Evolutionary conservation across 92 coral and sea anemone species (phyloP).

Genomic region (Siderastrea siderea): DNA sequence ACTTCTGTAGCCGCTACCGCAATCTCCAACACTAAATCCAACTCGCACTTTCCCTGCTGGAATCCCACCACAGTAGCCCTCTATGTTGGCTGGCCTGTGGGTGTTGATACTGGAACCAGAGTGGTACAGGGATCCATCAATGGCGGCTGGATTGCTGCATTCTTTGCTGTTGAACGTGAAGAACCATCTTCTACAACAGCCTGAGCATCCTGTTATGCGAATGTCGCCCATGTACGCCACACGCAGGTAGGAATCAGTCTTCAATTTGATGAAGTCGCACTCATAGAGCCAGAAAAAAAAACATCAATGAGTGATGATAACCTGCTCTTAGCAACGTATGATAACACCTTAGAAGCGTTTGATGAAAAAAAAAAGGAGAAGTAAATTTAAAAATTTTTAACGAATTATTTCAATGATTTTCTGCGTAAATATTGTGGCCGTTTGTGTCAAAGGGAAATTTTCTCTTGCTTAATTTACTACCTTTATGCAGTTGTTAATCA

Average conservation of each 20-base stretch:
- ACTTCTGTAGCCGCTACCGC: neutral
- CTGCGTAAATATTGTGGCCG: no score
- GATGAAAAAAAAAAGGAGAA: no score
- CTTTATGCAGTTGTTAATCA: no score
- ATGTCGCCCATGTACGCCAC: constrained; percentile 4
- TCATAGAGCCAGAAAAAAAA: neutral
- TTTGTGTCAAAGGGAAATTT: no score
- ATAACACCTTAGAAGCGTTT: no score
- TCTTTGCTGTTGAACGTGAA: neutral
- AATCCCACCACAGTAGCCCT: neutral
- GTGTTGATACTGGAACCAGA: neutral
- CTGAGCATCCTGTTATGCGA: neutral
- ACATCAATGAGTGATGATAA: no score
- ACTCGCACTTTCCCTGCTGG: neutral
- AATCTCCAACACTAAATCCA: neutral
- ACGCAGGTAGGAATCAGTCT: neutral
- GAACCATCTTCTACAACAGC: constrained; percentile 3
- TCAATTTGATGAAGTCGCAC: neutral
- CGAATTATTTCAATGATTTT: no score
- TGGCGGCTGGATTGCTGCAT: neutral
- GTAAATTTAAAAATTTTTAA: no score
- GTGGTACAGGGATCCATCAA: neutral
- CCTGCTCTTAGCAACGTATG: no score
- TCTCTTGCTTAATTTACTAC: no score
- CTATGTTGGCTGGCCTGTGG: neutral